phyloP scores from a whole-genome alignment of 64 coral and sea anemone species.

The Montipora capricornis region DNA sequence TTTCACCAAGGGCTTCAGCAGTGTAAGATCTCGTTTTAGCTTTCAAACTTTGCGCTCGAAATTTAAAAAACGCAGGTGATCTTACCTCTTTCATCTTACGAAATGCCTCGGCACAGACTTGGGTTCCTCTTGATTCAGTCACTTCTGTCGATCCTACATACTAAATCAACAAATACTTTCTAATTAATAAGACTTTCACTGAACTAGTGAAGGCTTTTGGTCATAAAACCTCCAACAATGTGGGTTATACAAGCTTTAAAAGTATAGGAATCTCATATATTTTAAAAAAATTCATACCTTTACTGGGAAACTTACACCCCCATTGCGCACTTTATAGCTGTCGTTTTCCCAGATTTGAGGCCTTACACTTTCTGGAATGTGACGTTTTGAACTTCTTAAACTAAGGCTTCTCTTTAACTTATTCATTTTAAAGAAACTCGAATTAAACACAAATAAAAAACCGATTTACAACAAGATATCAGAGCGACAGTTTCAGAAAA shows the following conservation, averaged over 20 bases:
- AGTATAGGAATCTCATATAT: not conserved
- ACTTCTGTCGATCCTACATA: slow-evolving; percentile 95
- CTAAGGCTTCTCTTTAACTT: slow-evolving; percentile 89
- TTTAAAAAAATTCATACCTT: slow-evolving; percentile 69
- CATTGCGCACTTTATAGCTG: slow-evolving; percentile 98
- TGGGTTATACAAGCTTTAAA: slow-evolving; percentile 9
- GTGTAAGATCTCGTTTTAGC: slow-evolving; percentile 40
- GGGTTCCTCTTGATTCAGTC: slow-evolving; percentile 93
- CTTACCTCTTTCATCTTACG: slow-evolving; percentile 90
- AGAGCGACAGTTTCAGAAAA: not conserved
- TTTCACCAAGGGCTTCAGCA: slow-evolving; percentile 9
- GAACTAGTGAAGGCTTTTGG: not conserved
- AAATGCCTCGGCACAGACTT: slow-evolving; percentile 96
- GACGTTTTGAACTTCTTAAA: slow-evolving; percentile 92
- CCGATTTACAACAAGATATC: slow-evolving; percentile 1
- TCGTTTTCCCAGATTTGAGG: slow-evolving; percentile 99
- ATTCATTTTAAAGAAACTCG: slow-evolving; percentile 72
- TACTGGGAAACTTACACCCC: slow-evolving; percentile 98
- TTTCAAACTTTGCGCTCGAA: not conserved
- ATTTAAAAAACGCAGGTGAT: not conserved
- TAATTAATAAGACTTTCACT: slow-evolving; percentile 13
- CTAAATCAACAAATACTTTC: slow-evolving; percentile 37
- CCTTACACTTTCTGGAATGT: slow-evolving; percentile 92
- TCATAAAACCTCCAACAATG: not conserved
- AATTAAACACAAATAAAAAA: slow-evolving; percentile 29